Evolutionary conservation across 2,888 invertebrate genomes (phyloP).

Genomic region (Pyrrhosoma nymphula): DNA sequence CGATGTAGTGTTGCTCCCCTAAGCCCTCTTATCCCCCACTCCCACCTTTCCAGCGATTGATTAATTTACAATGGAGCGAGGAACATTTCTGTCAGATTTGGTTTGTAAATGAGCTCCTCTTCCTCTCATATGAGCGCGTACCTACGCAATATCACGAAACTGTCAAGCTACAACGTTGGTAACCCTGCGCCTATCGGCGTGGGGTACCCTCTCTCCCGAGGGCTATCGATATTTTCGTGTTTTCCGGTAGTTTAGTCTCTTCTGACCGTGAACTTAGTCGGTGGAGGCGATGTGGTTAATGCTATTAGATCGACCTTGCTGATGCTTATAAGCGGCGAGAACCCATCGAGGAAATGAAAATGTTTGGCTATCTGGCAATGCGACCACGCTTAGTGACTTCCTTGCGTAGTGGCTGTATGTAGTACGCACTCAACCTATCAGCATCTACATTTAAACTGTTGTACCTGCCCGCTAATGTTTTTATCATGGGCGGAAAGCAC

Average conservation of each 20-base stretch:
- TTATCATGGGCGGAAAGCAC: not conserved
- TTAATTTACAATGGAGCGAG: not conserved
- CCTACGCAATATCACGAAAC: not conserved
- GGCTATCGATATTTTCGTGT: slow-evolving; percentile 14
- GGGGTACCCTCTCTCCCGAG: not conserved
- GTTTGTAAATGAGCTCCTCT: not conserved
- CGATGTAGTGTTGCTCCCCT: not conserved
- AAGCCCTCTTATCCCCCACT: not conserved
- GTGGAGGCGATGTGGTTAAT: not conserved
- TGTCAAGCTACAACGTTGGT: not conserved
- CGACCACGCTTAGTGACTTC: not conserved
- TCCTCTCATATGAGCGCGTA: not conserved
- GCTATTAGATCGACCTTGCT: not conserved
- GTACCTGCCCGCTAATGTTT: not conserved
- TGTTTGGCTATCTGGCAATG: not conserved
- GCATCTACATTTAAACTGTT: not conserved
- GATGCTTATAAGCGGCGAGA: not conserved
- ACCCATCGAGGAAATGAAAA: not conserved
- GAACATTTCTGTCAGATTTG: not conserved
- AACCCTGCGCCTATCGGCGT: not conserved
- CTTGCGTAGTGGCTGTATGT: not conserved
- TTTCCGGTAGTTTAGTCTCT: not conserved
- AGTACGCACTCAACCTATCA: not conserved
- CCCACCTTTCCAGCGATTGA: not conserved
- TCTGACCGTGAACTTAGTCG: slow-evolving; percentile 16